A percentile compares a stretch with the other conserved stretches of the same genome.
Evolutionary conservation across 1,140 invertebrate genomes (phyloP).

Genomic region (Drosophila lini): DNA sequence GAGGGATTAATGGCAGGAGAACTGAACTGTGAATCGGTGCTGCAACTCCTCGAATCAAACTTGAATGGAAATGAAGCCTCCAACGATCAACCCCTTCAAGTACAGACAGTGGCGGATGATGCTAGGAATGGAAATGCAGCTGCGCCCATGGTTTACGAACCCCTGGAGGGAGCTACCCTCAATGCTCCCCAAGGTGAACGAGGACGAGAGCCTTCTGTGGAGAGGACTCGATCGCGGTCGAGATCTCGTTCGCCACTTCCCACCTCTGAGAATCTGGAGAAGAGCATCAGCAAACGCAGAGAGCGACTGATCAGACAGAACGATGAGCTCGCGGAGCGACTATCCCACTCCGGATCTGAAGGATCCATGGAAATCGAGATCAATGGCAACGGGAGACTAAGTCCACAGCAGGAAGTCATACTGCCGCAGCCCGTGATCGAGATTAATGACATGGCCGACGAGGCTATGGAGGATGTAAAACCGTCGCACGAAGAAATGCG

Average conservation of each 20-base stretch:
- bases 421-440: constrained; percentile 61
- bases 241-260: constrained; percentile 61
- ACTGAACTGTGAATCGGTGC: constrained; percentile 58
- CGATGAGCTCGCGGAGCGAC: constrained; percentile 54
- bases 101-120: constrained; percentile 66
- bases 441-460: constrained; percentile 51
- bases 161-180: constrained; percentile 4
- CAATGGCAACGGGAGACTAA: constrained; percentile 22
- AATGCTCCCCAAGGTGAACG: background rate
- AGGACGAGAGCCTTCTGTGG: constrained; percentile 12
- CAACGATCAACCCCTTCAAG: constrained; percentile 15
- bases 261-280: constrained; percentile 59
- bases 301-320: constrained; percentile 59
- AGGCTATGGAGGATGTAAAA: constrained; percentile 26
- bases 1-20: constrained; percentile 44
- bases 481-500: constrained; percentile 47
- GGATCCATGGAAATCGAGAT: constrained; percentile 39
- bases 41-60: constrained; percentile 57
- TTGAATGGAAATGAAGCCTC: constrained; percentile 33
- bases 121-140: constrained; percentile 30
- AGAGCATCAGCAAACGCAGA: constrained; percentile 50
- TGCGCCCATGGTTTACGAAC: constrained; percentile 53
- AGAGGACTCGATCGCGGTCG: constrained; percentile 29
- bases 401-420: background rate
- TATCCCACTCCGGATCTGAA: constrained; percentile 21